These are phyloP conservation scores for Polypedilum pembai DNA, from an alignment of 1,140 invertebrate genomes.

Conservation along the genomic window DNA sequence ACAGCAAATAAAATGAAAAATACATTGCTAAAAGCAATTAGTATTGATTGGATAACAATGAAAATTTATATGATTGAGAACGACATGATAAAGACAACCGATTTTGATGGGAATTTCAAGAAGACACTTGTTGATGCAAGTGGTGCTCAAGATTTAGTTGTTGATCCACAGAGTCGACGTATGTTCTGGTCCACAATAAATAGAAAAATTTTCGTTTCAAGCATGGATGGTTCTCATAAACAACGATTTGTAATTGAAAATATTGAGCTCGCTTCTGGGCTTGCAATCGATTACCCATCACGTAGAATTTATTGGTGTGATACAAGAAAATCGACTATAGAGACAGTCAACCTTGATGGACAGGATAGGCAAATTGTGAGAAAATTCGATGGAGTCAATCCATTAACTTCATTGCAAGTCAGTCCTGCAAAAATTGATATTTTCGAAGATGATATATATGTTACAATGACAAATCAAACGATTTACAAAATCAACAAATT, in stretches of 20 bases:
- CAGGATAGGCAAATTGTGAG: slow-evolving; percentile 52
- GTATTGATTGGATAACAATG: slow-evolving; percentile 67
- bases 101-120: slow-evolving; percentile 51
- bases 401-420: slow-evolving; percentile 36
- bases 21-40: slow-evolving; percentile 50
- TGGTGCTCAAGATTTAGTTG: slow-evolving; percentile 51
- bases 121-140: slow-evolving; percentile 52
- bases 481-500: slow-evolving; percentile 66
- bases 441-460: slow-evolving; percentile 64
- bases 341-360: slow-evolving; percentile 59
- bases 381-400: slow-evolving; percentile 41
- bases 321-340: slow-evolving; percentile 57
- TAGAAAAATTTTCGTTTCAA: slow-evolving; percentile 54
- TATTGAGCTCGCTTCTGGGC: slow-evolving; percentile 57
- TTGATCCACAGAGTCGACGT: slow-evolving; percentile 53
- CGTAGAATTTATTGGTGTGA: slow-evolving; percentile 69
- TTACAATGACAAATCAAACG: slow-evolving; percentile 56
- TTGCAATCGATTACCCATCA: slow-evolving; percentile 61
- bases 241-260: slow-evolving; percentile 49
- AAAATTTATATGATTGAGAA: slow-evolving; percentile 67
- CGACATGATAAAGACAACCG: slow-evolving; percentile 50
- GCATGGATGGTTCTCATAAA: slow-evolving; percentile 57
- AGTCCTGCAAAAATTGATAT: slow-evolving; percentile 63
- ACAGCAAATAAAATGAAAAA: not conserved
- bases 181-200: slow-evolving; percentile 43